A percentile compares a stretch with the other conserved stretches of the same genome.
Conservation (phyloP, 2,888 invertebrate species). For the Hyppa rectilinea region DNA sequence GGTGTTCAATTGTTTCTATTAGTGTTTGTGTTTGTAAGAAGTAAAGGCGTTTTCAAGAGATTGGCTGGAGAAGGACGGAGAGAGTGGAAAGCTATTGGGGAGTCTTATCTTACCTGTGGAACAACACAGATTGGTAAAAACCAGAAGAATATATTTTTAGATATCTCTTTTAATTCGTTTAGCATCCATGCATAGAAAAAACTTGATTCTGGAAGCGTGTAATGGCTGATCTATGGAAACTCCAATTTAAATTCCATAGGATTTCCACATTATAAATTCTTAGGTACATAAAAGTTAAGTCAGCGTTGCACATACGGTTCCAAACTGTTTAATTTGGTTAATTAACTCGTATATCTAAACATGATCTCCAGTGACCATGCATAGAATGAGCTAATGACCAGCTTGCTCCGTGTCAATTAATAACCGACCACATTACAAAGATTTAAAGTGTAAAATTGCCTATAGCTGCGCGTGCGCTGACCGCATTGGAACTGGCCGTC, state of each 20-base stretch:
- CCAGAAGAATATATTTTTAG: background rate
- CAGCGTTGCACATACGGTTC: slow-evolving; percentile 51
- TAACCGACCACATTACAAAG: slow-evolving; percentile 20
- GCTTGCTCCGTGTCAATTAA: slow-evolving; percentile 4
- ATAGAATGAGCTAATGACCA: slow-evolving; percentile 54
- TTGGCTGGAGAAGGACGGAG: background rate
- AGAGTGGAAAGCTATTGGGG: background rate
- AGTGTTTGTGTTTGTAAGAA: background rate
- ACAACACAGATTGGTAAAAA: background rate
- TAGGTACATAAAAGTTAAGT: slow-evolving; percentile 23
- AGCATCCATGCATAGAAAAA: background rate
- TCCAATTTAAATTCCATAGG: slow-evolving; percentile 3
- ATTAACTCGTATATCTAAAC: slow-evolving; percentile 56
- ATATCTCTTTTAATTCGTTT: background rate
- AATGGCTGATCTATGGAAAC: background rate
- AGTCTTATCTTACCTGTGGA: background rate
- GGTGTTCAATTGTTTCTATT: background rate
- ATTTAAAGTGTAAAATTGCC: slow-evolving; percentile 12
- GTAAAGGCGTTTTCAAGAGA: background rate
- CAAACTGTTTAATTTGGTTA: slow-evolving; percentile 58
- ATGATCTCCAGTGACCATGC: slow-evolving; percentile 54
- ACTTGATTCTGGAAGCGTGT: background rate
- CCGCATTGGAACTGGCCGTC: slow-evolving; percentile 69
- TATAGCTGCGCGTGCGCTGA: slow-evolving; percentile 49
- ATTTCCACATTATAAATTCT: slow-evolving; percentile 28